These are phyloP conservation scores for Saimiri boliviensis DNA, from an alignment of 2,113 vertebrate genomes.

Conservation along the genomic window DNA sequence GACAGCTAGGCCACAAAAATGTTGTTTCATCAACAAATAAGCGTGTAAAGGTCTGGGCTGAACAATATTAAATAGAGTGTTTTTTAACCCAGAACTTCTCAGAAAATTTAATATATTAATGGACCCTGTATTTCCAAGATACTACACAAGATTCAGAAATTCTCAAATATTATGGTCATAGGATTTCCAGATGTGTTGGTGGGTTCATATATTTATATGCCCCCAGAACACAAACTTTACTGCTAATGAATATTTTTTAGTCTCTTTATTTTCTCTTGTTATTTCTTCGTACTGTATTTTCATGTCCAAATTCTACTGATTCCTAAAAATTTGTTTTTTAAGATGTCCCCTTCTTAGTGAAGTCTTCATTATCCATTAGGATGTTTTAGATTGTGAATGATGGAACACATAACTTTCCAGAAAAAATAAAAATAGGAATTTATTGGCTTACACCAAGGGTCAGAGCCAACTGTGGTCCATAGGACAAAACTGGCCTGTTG, in stretches of 20 bases:
- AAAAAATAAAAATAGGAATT: background rate
- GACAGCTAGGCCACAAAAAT: background rate
- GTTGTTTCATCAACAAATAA: background rate
- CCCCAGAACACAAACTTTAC: background rate
- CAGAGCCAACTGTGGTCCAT: background rate
- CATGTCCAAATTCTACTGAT: background rate
- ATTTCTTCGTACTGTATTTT: background rate
- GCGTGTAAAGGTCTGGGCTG: background rate
- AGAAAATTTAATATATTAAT: background rate
- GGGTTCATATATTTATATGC: background rate
- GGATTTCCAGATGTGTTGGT: background rate
- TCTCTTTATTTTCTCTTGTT: background rate
- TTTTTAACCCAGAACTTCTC: background rate
- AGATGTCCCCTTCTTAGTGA: background rate
- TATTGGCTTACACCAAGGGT: background rate
- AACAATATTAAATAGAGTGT: background rate
- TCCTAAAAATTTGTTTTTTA: background rate
- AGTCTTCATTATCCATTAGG: background rate
- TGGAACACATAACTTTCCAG: background rate
- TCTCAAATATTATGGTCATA: background rate
- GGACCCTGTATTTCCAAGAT: background rate
- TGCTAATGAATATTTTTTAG: background rate
- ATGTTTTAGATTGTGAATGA: background rate
- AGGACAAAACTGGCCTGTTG: background rate
- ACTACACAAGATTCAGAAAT: background rate